Base-by-base conservation (phyloP, 1,140 invertebrate genomes). In the Nomia melanderi region DNA sequence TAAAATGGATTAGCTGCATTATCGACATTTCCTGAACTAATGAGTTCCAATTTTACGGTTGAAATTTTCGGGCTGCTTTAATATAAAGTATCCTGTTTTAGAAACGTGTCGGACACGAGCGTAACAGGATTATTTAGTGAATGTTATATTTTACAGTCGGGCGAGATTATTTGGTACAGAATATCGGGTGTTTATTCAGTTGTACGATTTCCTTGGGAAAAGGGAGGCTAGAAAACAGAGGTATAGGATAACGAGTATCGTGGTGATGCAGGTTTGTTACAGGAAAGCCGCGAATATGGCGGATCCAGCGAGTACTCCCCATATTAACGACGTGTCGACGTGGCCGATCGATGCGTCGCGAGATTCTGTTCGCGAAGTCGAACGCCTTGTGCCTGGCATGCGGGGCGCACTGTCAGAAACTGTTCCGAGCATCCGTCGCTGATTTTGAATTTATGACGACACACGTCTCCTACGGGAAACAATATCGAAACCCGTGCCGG, bases 401-500 rank as follows among this genome's bases (percentile, higher is more conserved):
- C 66, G 60, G 50, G 53, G 14, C 72, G 36, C 74, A 69, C 56
- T 78, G 39, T 78, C 57, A 73, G 27, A 67, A 73, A 82, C 67
- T 69, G 64, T 69, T 31, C 53, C 63, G 59, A 36, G 59, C 47
- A 66, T 71, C 77, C 70, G 56, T 27, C 54, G 65, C 78, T 73
- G 73, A 83, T 77, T 72, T 77, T 76, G 63, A 73, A 84, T 84
- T 84, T 84, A 83, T 69, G 77, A 50, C 31, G 17, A 56, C 66
- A 25, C 66, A 41, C 27, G 25, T 79, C 31, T 36, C 44, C 17
- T 39, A 17, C 64, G 33, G 62, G 50, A 82, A 82, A 84, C 81
- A 84, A 80, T 80, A 80, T 76, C 60, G 67, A 56, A 60, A 57
- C 77, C 67, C 63, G 56, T 59, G 50, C 65, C 57, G 76, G 39